Percentiles rank a stretch among this genome's conserved stretches.
Conservation (phyloP, 1,140 invertebrate species). For the Homalodisca vitripennis region DNA sequence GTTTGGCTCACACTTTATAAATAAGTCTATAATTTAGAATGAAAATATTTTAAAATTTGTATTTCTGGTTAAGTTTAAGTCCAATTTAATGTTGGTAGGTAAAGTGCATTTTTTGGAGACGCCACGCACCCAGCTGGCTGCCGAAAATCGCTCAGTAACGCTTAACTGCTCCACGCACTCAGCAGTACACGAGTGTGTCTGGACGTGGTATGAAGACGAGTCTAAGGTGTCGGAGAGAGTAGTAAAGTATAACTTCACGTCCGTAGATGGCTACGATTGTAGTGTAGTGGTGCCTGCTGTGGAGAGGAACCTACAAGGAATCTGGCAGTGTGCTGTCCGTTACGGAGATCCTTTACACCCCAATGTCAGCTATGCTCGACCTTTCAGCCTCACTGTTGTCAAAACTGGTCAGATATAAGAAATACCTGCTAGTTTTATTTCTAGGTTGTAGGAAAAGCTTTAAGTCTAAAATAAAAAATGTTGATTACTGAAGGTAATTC, state of each 20-base stretch:
- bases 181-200: background rate
- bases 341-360: background rate
- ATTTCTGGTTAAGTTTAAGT: background rate
- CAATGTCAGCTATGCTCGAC: background rate
- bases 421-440: too few relatives aligned
- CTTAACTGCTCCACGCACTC: slow-evolving; percentile 15
- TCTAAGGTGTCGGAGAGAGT: slow-evolving; percentile 6
- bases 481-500: too few relatives aligned
- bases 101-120: background rate
- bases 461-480: too few relatives aligned
- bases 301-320: background rate
- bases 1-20: too few relatives aligned
- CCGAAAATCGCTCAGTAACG: background rate
- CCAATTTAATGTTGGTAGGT: background rate
- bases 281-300: background rate
- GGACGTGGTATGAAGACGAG: slow-evolving; percentile 12
- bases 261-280: background rate
- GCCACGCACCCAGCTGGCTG: slow-evolving; percentile 2
- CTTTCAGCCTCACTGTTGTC: slow-evolving; percentile 11
- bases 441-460: too few relatives aligned
- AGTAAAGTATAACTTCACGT: background rate
- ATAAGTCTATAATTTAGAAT: too few relatives aligned
- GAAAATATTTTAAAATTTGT: too few relatives aligned
- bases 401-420: slow-evolving; percentile 6
- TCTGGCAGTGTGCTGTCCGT: slow-evolving; percentile 4